Conservation (phyloP, 2,888 invertebrate species). For the Cephus sareptanus region DNA sequence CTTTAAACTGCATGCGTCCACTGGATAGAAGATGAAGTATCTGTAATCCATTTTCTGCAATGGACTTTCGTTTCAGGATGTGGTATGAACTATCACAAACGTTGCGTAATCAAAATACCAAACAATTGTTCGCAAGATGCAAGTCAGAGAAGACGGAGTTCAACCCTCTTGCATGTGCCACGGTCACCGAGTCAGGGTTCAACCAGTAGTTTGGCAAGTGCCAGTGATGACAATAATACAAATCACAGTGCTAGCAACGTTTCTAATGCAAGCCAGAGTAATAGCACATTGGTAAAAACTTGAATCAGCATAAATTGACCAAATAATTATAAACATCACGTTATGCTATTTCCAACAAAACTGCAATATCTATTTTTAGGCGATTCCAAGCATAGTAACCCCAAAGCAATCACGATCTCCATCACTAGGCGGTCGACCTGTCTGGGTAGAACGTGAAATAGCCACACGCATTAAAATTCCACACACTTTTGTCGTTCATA, state of each 20-base stretch:
- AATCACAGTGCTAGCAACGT: slow-evolving; percentile 64
- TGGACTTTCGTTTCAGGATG: slow-evolving; percentile 76
- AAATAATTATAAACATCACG: neutral
- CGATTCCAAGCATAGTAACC: slow-evolving; percentile 61
- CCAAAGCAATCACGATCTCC: slow-evolving; percentile 76
- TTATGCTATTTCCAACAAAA: slow-evolving; percentile 31
- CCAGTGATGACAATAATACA: slow-evolving; percentile 68
- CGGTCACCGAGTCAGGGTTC: slow-evolving; percentile 84
- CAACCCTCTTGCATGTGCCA: slow-evolving; percentile 59
- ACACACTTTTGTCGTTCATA: slow-evolving; percentile 96
- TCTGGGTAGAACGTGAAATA: slow-evolving; percentile 79
- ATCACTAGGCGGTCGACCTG: slow-evolving; percentile 75
- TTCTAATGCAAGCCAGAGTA: slow-evolving; percentile 67
- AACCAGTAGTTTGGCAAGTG: slow-evolving; percentile 73
- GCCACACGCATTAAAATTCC: slow-evolving; percentile 79
- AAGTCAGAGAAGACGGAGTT: slow-evolving; percentile 55
- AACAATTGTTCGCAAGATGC: slow-evolving; percentile 87
- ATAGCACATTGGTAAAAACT: slow-evolving; percentile 83
- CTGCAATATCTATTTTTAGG: slow-evolving; percentile 35
- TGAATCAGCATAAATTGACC: slow-evolving; percentile 7
- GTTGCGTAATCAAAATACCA: slow-evolving; percentile 96
- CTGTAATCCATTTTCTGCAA: slow-evolving; percentile 10
- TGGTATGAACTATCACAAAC: slow-evolving; percentile 97
- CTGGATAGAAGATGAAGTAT: neutral
- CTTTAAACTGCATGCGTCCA: neutral